Evolutionary conservation across 2,888 invertebrate genomes (phyloP), one percentile per base, ranked within the genome.

Genomic region (Eumacrocentrus americanus): DNA sequence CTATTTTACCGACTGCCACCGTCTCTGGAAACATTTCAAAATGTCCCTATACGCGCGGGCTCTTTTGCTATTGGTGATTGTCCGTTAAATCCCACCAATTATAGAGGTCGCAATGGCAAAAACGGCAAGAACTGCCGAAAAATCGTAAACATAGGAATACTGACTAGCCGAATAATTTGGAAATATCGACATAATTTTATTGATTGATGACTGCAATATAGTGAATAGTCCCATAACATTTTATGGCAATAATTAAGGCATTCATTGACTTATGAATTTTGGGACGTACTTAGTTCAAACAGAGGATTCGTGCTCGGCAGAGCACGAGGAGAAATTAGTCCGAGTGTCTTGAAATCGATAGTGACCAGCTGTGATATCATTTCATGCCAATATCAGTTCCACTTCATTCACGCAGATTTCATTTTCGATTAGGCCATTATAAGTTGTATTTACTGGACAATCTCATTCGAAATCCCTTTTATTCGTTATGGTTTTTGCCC

Each of bases 361-460:
- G 46, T 46, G 22, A 14, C 46, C 46, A 46, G 46, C 46, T 46
- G 46, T 46, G 46, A 46, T 46, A 46, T 46, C n/a, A 46, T 46
- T 14, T 23, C 1, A 25, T 6, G n/a, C 20, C 18, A n/a, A 25
- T 23, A n/a, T 22, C 7, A n/a, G 5, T 12, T 12, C 23, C 12
- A 25, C 7, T 25, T 0, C 6, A 23, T 46, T 29, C 9, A n/a
- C n/a, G n/a, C n/a, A n/a, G n/a, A n/a, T 46, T 25, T 4, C 6
- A 12, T 46, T 25, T 29, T 29, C 9, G 29, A 23, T 7, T n/a
- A 25, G 22, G n/a, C n/a, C n/a, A 46, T 25, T 12, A 12, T 25
- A 1, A 23, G 22, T 42, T 4, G 16, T 18, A 22, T 22, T 46
- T 9, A 29, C 9, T 9, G 29, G 29, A 29, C 5, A 29, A 29